Evolutionary conservation across 2,888 invertebrate species (phyloP), one percentile per base, ranked within the genome.

Genomic region (Macaria notata): DNA sequence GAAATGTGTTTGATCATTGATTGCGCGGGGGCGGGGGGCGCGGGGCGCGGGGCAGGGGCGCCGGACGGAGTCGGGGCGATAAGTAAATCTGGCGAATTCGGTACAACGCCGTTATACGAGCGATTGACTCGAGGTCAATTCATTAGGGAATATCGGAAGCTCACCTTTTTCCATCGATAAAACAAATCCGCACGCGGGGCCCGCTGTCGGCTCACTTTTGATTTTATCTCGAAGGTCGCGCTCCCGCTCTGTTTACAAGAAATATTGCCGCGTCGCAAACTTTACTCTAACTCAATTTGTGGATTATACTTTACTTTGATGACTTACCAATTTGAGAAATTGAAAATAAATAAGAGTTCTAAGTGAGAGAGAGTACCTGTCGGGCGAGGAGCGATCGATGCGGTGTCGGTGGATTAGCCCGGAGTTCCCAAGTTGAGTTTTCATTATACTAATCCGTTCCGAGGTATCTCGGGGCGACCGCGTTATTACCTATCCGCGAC

Each of bases 401-500:
- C 19, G 29, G n/a, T 4, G 39, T 44, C 9, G 7, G 38, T 3
- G 54, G 48, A 48, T 59, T 55, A 59, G 5, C 33, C 33, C 33
- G 33, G 5, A 49, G 47, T 50, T 56, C 56, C 42, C 33, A 49
- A 57, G 51, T 54, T 30, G 46, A 44, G 46, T 51, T 51, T 51
- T 46, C 57, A 57, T 57, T 54, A 54, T 39, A 55, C 52, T 57
- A 61, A 57, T 57, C 54, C 57, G 38, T 45, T 19, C 41, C 47
- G 44, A 50, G 31, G 47, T 31, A 48, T 46, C 51, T 48, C 54
- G 66, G 61, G 71, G 54, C 54, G 62, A 75, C 70, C 72, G 67
- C 64, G 72, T 65, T 74, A 76, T 74, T 74, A 77, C 73, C 71
- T 76, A 76, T 59, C 59, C 72, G 64, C 71, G 68, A 75, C 73